A percentile compares a stretch with the other conserved stretches of the same genome.
phyloP scores from a whole-genome alignment of 1,140 invertebrate species.

The Aphaenogaster floridana region DNA sequence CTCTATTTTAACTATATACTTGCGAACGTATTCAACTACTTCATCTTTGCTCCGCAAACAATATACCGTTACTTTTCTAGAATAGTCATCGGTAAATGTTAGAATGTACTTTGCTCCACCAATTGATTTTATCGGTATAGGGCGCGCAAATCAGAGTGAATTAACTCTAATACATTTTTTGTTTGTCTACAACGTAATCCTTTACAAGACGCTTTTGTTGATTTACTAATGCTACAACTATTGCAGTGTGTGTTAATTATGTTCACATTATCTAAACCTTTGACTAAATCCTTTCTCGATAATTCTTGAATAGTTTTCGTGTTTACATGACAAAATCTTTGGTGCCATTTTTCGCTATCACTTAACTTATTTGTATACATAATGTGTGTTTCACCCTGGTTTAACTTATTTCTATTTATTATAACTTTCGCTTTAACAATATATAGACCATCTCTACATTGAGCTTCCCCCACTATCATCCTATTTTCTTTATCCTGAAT shows the following conservation, averaged over 20 bases:
- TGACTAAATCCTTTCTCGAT: neutral
- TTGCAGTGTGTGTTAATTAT: slow-evolving; percentile 23
- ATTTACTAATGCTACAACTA: slow-evolving; percentile 25
- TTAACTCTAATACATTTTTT: slow-evolving; percentile 35
- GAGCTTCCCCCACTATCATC: slow-evolving; percentile 50
- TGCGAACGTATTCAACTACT: slow-evolving; percentile 16
- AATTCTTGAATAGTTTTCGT: slow-evolving; percentile 38
- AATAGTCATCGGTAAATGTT: slow-evolving; percentile 48
- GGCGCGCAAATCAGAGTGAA: slow-evolving; percentile 58
- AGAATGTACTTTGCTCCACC: slow-evolving; percentile 55
- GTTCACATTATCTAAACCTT: slow-evolving; percentile 18
- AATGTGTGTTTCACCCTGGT: neutral
- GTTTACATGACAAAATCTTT: slow-evolving; percentile 46
- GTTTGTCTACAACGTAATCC: neutral
- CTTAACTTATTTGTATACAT: neutral
- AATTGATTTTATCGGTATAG: neutral
- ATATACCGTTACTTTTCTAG: slow-evolving; percentile 33
- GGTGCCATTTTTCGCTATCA: slow-evolving; percentile 41
- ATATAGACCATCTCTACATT: slow-evolving; percentile 30
- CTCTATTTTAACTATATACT: slow-evolving; percentile 51
- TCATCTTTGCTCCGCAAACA: slow-evolving; percentile 51
- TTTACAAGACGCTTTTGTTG: slow-evolving; percentile 34
- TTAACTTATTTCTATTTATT: neutral
- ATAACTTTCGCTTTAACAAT: slow-evolving; percentile 1
- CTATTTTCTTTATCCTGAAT: slow-evolving; percentile 29